Evolutionary conservation across 2,888 invertebrate species (phyloP), one percentile per base, ranked within the genome.

Genomic region (Dolichomitus sp.): DNA sequence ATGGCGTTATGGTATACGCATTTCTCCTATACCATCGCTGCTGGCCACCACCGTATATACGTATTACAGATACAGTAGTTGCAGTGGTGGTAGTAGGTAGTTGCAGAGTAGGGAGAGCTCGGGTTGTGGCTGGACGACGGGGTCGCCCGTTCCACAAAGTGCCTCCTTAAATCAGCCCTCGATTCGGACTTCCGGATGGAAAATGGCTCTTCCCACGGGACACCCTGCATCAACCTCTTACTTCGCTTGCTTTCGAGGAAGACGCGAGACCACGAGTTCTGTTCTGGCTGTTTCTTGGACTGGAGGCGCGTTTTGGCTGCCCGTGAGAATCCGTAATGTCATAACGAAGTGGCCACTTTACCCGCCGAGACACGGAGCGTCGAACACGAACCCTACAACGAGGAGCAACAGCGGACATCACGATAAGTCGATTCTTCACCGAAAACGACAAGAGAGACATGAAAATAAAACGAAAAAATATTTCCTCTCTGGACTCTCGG

Each of bases 341-440:
- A 82, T 82, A 82, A 82, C 82, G 78, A 78, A 78, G 82, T 82
- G 78, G 78, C 78, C 78, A 82, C 82, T 82, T 66, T 74, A 45
- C 57, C 65, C 37, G 40, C 19, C 65, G 65, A 70, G 63, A 82
- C 69, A 69, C 69, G 63, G 68, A 11, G 23, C 50, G 5, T 23
- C 61, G 73, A 7, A 37, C 23, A 27, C 61, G 72, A 50, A 42
- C 40, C 57, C 30, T 30, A 14, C 57, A 30, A 65, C 59, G 40
- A 40, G 30, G 23, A 45, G 42, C 50, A 68, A 66, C 66, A 61
- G 66, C 66, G 50, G 59, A n/a, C 54, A 37, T 33, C 54, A 57
- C 42, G 50, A 68, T 40, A 40, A 76, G 48, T 57, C 78, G 78
- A 68, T 73, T 61, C 81, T 61, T 73, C 73, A 69, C 52, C 69